These are phyloP conservation scores for Eciton burchellii DNA, from an alignment of 1,140 invertebrate species.

Conservation along the genomic window DNA sequence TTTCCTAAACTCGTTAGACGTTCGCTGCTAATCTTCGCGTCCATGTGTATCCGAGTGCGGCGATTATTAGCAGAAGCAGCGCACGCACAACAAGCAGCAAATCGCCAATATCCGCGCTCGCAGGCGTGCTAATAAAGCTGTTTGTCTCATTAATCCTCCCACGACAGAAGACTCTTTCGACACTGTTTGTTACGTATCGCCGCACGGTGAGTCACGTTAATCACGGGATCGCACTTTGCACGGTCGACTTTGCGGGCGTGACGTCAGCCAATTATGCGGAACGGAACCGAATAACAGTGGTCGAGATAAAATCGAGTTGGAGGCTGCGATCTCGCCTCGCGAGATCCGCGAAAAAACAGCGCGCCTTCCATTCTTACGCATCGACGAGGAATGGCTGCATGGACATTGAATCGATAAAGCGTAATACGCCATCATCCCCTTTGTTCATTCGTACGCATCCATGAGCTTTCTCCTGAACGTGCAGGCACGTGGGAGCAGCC, in stretches of 20 bases:
- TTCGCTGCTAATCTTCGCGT: not conserved
- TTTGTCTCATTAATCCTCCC: constrained; percentile 43
- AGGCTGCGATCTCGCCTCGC: not conserved
- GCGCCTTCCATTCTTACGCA: too few species aligned
- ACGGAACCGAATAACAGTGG: constrained; percentile 27
- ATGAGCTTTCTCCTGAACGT: too few species aligned
- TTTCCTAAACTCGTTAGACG: not conserved
- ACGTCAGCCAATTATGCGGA: constrained; percentile 36
- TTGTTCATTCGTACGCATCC: not conserved
- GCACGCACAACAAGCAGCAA: constrained; percentile 8
- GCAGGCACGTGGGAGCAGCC: not conserved
- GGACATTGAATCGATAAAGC: constrained; percentile 3
- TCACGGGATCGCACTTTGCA: constrained; percentile 30
- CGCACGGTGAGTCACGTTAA: constrained; percentile 47
- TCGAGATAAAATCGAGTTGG: not conserved
- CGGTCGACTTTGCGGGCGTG: constrained; percentile 22
- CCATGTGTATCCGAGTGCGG: not conserved
- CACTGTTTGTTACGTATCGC: constrained; percentile 37
- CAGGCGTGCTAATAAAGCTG: constrained; percentile 42
- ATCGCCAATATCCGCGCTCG: constrained; percentile 29
- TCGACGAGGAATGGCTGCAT: not conserved
- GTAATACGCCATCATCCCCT: not conserved
- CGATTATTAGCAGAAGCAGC: not conserved
- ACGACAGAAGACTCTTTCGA: constrained; percentile 29
- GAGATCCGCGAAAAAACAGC: too few species aligned